phyloP scores from a whole-genome alignment of 2,888 invertebrate species.

The Lasioglossum pauxillum region DNA sequence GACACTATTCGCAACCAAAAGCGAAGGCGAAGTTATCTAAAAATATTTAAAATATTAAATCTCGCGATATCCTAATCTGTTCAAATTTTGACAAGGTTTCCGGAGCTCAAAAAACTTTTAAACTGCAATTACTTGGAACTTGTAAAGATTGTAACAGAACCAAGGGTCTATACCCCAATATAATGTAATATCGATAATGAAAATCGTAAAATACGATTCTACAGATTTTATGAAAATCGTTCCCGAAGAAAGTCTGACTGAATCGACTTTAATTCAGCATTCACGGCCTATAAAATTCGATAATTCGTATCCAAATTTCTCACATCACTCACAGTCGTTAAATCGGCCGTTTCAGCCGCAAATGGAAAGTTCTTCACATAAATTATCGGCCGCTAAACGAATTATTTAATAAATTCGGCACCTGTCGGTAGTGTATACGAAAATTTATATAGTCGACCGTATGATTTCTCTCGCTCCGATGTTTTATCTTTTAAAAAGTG shows the following conservation, averaged over 20 bases:
- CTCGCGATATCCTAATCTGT: not conserved
- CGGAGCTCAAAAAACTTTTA: not conserved
- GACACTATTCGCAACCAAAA: no score
- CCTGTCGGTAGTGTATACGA: no score
- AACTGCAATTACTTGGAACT: not conserved
- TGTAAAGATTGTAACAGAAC: not conserved
- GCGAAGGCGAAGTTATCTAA: no score
- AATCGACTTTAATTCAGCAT: not conserved
- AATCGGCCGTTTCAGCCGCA: not conserved
- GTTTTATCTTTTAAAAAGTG: constrained; percentile 11
- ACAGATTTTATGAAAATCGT: not conserved
- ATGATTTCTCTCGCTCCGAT: not conserved
- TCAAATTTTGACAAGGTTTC: not conserved
- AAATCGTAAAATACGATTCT: not conserved
- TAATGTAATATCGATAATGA: not conserved
- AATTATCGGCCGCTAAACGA: not conserved
- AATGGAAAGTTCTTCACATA: not conserved
- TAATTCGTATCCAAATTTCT: not conserved
- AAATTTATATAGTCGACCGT: not conserved
- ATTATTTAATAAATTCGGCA: not conserved
- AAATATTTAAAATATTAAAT: not conserved
- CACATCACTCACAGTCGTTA: not conserved
- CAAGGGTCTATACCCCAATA: not conserved
- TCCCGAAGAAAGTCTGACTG: not conserved
- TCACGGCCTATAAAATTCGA: not conserved